Percentiles rank a stretch among this genome's conserved stretches.
phyloP scores from a whole-genome alignment of 2,113 vertebrate species.

The Prietella phreatophila region DNA sequence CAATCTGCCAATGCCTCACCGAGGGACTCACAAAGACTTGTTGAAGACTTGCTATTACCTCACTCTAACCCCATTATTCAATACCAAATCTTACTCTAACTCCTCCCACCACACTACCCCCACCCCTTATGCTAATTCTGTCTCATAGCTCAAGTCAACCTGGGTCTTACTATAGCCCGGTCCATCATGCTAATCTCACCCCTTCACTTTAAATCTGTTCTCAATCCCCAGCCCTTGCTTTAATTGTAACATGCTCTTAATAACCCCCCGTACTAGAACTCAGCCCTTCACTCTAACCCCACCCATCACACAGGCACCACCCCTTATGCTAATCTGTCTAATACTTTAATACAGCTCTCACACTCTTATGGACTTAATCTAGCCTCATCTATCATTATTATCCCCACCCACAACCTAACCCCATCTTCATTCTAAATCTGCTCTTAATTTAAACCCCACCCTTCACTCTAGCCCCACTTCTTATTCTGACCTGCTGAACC shows the following conservation, averaged over 20 bases:
- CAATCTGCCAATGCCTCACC: not conserved
- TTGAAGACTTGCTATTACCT: not conserved
- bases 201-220: not conserved
- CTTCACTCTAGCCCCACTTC: not conserved
- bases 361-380: not conserved
- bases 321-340: not conserved
- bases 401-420: not conserved
- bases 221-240: not conserved
- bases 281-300: not conserved
- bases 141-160: not conserved
- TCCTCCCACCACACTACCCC: not conserved
- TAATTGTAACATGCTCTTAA: not conserved
- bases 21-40: not conserved
- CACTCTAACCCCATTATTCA: not conserved
- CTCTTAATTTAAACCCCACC: not conserved
- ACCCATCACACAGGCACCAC: not conserved
- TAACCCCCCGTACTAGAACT: not conserved
- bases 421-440: not conserved
- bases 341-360: not conserved
- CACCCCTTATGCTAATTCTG: not conserved
- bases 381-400: not conserved
- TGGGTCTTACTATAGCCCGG: too few species aligned
- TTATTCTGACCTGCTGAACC: not conserved
- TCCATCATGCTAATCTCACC: not conserved
- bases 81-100: not conserved